Conservation (phyloP, 2,888 invertebrate genomes). For the Phanerotoma sp. region DNA sequence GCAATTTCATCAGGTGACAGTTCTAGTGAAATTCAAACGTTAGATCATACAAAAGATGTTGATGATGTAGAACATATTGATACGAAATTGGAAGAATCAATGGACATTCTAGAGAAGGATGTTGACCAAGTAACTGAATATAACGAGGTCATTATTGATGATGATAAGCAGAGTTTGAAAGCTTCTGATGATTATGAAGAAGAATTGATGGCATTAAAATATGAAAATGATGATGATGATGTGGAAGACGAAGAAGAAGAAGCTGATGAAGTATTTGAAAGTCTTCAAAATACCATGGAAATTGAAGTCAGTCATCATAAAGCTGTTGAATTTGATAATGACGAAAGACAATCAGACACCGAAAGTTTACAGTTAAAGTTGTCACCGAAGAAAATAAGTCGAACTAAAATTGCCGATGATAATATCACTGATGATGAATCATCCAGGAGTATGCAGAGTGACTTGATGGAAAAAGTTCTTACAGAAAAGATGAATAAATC, state of each 20-base stretch:
- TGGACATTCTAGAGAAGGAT: neutral
- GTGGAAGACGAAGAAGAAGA: slow-evolving; percentile 26
- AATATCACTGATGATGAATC: slow-evolving; percentile 50
- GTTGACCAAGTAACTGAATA: neutral
- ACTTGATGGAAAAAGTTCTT: neutral
- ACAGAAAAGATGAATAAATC: too few relatives aligned
- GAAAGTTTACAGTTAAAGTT: too few relatives aligned
- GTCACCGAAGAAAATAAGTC: too few relatives aligned
- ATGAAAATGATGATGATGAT: slow-evolving; percentile 29
- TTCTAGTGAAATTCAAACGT: too few relatives aligned
- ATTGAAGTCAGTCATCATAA: too few relatives aligned
- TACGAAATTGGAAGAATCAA: too few relatives aligned
- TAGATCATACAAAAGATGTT: too few relatives aligned
- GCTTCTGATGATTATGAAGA: slow-evolving; percentile 30
- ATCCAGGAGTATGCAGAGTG: slow-evolving; percentile 30
- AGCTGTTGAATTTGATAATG: too few relatives aligned
- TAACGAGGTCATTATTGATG: slow-evolving; percentile 10
- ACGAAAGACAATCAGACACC: too few relatives aligned
- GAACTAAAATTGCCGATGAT: too few relatives aligned
- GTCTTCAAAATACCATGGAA: slow-evolving; percentile 29
- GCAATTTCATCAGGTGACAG: too few relatives aligned
- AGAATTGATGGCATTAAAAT: slow-evolving; percentile 29
- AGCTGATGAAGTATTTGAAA: slow-evolving; percentile 33
- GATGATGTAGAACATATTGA: too few relatives aligned
- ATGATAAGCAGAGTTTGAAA: slow-evolving; percentile 7